Conservation (phyloP, 2,113 vertebrate genomes). For the Gymnogyps californianus region DNA sequence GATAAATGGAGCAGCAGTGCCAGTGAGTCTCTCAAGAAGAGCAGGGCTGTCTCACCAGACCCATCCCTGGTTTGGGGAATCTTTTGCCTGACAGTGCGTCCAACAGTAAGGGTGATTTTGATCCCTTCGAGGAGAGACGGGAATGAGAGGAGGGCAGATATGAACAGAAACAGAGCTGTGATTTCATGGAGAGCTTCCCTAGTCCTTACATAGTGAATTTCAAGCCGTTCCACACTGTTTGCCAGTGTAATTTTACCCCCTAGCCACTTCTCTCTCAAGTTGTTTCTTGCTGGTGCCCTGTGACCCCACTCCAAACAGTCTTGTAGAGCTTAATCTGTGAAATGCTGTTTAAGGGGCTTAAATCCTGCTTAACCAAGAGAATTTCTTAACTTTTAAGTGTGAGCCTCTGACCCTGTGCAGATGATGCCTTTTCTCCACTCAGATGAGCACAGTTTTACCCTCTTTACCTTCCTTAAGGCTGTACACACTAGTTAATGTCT, state of each 20-base stretch:
- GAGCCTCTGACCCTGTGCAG: not conserved
- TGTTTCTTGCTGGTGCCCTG: not conserved
- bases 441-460: not conserved
- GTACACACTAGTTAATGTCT: not conserved
- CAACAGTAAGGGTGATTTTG: rapidly evolving
- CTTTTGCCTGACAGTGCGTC: not conserved
- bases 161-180: not conserved
- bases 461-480: not conserved
- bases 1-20: not conserved
- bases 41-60: not conserved
- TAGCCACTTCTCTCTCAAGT: not conserved
- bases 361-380: not conserved
- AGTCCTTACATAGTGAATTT: not conserved
- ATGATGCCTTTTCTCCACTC: not conserved
- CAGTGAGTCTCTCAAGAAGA: not conserved
- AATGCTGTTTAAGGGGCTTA: not conserved
- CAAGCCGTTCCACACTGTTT: not conserved
- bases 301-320: not conserved
- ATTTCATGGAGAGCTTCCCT: not conserved
- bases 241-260: not conserved
- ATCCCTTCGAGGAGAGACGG: not conserved
- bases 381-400: not conserved
- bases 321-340: not conserved
- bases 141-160: not conserved
- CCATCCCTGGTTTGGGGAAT: not conserved